These are phyloP conservation scores for Drosophila setifemur DNA, from an alignment of 1,140 invertebrate genomes.

Conservation along the genomic window DNA sequence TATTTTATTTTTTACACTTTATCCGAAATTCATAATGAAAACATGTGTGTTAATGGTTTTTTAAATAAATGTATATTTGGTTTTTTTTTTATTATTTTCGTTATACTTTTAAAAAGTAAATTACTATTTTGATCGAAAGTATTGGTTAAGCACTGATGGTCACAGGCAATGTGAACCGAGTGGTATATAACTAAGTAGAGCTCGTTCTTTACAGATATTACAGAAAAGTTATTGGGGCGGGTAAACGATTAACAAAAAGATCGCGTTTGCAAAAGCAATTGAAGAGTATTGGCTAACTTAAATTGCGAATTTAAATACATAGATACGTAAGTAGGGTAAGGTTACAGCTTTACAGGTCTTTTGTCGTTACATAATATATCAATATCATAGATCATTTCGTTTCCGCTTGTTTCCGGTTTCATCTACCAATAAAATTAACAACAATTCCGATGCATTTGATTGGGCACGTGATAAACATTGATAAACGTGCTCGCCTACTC, in stretches of 20 bases:
- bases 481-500: slow-evolving; percentile 55
- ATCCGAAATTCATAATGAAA: neutral
- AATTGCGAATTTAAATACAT: slow-evolving; percentile 66
- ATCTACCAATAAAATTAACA: slow-evolving; percentile 74
- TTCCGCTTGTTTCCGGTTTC: slow-evolving; percentile 4
- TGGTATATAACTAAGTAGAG: slow-evolving; percentile 29
- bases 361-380: slow-evolving; percentile 56
- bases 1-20: neutral
- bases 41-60: slow-evolving; percentile 9
- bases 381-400: slow-evolving; percentile 43
- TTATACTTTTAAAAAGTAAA: slow-evolving; percentile 74
- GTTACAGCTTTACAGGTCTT: slow-evolving; percentile 67
- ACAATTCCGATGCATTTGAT: slow-evolving; percentile 67
- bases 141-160: slow-evolving; percentile 55
- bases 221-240: slow-evolving; percentile 23
- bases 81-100: slow-evolving; percentile 49
- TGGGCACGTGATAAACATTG: slow-evolving; percentile 55
- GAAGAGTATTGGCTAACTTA: slow-evolving; percentile 63
- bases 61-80: slow-evolving; percentile 65
- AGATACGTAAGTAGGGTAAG: slow-evolving; percentile 49
- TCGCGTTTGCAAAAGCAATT: slow-evolving; percentile 25
- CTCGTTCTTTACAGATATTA: slow-evolving; percentile 1
- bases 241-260: slow-evolving; percentile 53
- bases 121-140: slow-evolving; percentile 63
- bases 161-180: slow-evolving; percentile 35